Conservation (phyloP, 2,888 invertebrate species). For the Ametastegia equiseti region DNA sequence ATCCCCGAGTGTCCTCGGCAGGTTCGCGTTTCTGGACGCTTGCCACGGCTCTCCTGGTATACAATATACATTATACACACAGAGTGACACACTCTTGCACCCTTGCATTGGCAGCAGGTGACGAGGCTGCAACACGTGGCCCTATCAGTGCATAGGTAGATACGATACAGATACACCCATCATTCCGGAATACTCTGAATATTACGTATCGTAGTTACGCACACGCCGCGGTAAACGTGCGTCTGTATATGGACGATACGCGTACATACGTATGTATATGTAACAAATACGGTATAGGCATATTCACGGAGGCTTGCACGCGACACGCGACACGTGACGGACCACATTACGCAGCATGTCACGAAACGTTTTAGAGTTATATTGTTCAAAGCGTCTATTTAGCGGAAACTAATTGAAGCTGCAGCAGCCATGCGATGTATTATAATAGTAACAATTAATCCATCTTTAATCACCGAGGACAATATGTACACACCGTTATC, state of each 20-base stretch:
- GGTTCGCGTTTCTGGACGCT: neutral
- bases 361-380: neutral
- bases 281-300: neutral
- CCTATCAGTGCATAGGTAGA: no score
- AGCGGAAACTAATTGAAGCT: slow-evolving; percentile 29
- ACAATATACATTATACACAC: neutral
- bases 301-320: neutral
- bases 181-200: slow-evolving; percentile 23
- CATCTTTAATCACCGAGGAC: neutral
- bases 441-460: neutral
- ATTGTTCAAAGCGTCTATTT: slow-evolving; percentile 3
- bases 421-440: slow-evolving; percentile 22
- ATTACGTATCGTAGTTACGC: no score
- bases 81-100: neutral
- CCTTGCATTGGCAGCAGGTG: neutral
- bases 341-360: neutral
- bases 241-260: neutral
- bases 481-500: neutral
- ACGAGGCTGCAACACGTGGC: neutral
- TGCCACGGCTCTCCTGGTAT: neutral
- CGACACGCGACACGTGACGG: neutral
- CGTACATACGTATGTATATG: neutral
- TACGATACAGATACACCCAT: neutral
- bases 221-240: no score
- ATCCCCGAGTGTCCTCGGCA: neutral